Percentiles rank a stretch among this genome's conserved stretches.
These are phyloP conservation scores for Heliothis subflexa DNA, from an alignment of 1,140 invertebrate genomes.

Conservation along the genomic window DNA sequence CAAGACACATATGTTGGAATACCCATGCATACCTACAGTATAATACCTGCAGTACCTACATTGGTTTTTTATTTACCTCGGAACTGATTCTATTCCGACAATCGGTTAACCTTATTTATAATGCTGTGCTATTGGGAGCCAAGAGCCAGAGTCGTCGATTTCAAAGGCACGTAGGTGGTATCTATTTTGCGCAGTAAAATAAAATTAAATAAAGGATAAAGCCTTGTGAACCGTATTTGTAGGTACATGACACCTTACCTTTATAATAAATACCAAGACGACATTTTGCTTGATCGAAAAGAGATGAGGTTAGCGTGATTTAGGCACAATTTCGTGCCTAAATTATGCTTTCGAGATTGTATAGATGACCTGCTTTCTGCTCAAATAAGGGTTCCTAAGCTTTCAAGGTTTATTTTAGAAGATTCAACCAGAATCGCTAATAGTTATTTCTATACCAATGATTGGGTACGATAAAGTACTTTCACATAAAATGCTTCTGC, in stretches of 20 bases:
- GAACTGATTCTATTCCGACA: slow-evolving; percentile 29
- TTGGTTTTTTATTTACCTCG: slow-evolving; percentile 4
- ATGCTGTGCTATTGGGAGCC: slow-evolving; percentile 16
- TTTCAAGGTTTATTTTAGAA: too few species aligned
- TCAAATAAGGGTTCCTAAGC: too few species aligned
- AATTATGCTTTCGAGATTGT: too few species aligned
- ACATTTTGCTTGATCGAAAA: neutral
- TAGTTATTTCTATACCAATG: too few species aligned
- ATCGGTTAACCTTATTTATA: slow-evolving; percentile 36
- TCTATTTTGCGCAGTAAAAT: slow-evolving; percentile 11
- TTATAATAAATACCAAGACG: slow-evolving; percentile 10
- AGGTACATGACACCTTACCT: slow-evolving; percentile 1
- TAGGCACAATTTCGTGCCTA: too few species aligned
- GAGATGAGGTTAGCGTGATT: neutral
- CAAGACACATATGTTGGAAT: neutral
- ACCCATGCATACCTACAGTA: neutral
- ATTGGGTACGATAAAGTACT: too few species aligned
- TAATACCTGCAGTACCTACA: neutral
- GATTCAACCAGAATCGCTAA: too few species aligned
- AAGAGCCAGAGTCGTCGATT: slow-evolving; percentile 6
- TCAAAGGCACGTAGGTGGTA: slow-evolving; percentile 16
- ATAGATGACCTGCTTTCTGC: too few species aligned
- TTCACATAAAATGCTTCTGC: too few species aligned
- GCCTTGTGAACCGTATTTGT: neutral
- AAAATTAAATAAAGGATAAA: slow-evolving; percentile 30